Percentiles rank a stretch among this genome's conserved stretches.
phyloP scores from a whole-genome alignment of 1,140 invertebrate species.

The Teleogryllus occipitalis region DNA sequence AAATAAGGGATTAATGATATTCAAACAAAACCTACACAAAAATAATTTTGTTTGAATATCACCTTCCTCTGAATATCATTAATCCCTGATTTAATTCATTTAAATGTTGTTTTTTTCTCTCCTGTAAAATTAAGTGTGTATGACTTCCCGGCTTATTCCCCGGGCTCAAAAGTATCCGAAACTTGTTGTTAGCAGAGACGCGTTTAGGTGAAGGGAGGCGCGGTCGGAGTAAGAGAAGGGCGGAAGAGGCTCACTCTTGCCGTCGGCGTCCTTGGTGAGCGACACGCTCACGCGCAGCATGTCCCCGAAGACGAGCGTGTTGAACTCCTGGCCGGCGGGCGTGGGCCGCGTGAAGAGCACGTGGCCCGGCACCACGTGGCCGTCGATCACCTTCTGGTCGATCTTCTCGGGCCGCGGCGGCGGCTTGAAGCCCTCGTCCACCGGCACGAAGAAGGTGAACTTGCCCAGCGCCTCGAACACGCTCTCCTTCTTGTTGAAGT shows the following conservation, averaged over 20 bases:
- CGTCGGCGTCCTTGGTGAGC: slow-evolving; percentile 54
- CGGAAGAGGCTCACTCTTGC: slow-evolving; percentile 24
- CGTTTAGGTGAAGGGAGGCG: too few species aligned
- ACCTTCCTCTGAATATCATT: too few species aligned
- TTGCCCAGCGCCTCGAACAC: slow-evolving; percentile 66
- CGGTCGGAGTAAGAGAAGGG: too few species aligned
- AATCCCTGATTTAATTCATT: too few species aligned
- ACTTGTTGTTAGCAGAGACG: too few species aligned
- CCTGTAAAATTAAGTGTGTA: too few species aligned
- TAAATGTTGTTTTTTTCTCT: too few species aligned
- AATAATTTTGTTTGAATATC: too few species aligned
- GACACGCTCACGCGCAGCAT: slow-evolving; percentile 72
- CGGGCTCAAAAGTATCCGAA: too few species aligned
- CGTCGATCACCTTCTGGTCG: slow-evolving; percentile 76
- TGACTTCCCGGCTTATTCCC: too few species aligned
- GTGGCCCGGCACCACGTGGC: slow-evolving; percentile 79
- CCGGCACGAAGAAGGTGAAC: slow-evolving; percentile 81
- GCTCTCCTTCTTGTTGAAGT: slow-evolving; percentile 57
- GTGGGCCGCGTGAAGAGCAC: slow-evolving; percentile 80
- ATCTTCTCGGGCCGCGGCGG: slow-evolving; percentile 57
- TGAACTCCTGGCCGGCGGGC: slow-evolving; percentile 54
- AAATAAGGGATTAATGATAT: too few species aligned
- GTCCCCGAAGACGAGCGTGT: slow-evolving; percentile 71
- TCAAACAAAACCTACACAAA: too few species aligned
- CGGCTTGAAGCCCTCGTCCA: slow-evolving; percentile 80